phyloP scores from a whole-genome alignment of 2,113 vertebrate genomes.

The Patagioenas fasciata region DNA sequence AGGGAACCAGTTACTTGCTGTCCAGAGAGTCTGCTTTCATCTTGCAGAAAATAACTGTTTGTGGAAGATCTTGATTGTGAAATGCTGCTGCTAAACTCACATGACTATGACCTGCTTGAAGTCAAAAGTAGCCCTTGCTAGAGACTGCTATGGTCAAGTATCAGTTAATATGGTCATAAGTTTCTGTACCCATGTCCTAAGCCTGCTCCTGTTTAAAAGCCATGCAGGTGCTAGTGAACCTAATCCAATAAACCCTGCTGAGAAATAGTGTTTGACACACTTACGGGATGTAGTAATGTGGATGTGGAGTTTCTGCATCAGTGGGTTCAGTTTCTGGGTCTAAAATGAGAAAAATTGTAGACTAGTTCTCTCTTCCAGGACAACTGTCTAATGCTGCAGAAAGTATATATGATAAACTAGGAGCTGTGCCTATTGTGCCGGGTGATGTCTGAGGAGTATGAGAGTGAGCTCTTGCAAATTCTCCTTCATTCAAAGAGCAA shows the following conservation, averaged over 20 bases:
- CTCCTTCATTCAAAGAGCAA: background rate
- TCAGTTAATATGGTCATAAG: background rate
- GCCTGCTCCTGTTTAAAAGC: background rate
- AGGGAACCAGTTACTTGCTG: background rate
- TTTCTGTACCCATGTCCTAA: background rate
- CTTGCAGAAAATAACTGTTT: background rate
- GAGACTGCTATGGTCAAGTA: background rate
- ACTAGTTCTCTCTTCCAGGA: background rate
- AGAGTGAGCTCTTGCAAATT: background rate
- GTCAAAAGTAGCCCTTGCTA: background rate
- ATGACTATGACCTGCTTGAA: background rate
- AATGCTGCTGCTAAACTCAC: background rate
- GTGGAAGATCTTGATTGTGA: background rate
- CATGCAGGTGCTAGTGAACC: background rate
- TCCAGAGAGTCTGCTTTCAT: background rate
- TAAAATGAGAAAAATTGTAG: background rate
- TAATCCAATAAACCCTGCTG: background rate
- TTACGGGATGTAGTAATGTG: too few species aligned
- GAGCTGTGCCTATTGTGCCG: background rate
- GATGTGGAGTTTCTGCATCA: background rate
- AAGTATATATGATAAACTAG: background rate
- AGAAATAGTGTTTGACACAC: accelerated
- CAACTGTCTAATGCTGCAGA: background rate
- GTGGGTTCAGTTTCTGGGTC: background rate
- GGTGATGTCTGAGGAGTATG: background rate